Evolutionary conservation across 2,113 vertebrate genomes (phyloP).

Genomic region (western clawed frog (Xenopus tropicalis)): UCB_Xtro_10.0 CM004444.2:128410001-128410500

Average conservation of each 20-base stretch:
- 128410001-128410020: constrained; percentile 37
- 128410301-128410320: constrained; percentile 7
- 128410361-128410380: constrained; percentile 34
- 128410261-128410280: constrained; percentile 13
- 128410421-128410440: constrained; percentile 9
- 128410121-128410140: too few relatives aligned
- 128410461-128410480: not conserved
- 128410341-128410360: constrained; percentile 27
- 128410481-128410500: too few relatives aligned
- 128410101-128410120: too few relatives aligned
- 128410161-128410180: too few relatives aligned
- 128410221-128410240: constrained; percentile 29
- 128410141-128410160: too few relatives aligned
- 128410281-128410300: constrained; percentile 35
- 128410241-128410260: constrained; percentile 30
- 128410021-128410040: constrained; percentile 8
- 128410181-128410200: too few relatives aligned
- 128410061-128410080: too few relatives aligned
- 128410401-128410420: constrained; percentile 24
- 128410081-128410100: too few relatives aligned
- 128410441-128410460: constrained; percentile 15
- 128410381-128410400: constrained; percentile 30
- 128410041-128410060: not conserved
- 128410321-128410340: constrained; percentile 35
- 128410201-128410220: not conserved